Evolutionary conservation across 1,140 invertebrate genomes (phyloP).

Genomic region (Drosophila equinoxialis): DNA sequence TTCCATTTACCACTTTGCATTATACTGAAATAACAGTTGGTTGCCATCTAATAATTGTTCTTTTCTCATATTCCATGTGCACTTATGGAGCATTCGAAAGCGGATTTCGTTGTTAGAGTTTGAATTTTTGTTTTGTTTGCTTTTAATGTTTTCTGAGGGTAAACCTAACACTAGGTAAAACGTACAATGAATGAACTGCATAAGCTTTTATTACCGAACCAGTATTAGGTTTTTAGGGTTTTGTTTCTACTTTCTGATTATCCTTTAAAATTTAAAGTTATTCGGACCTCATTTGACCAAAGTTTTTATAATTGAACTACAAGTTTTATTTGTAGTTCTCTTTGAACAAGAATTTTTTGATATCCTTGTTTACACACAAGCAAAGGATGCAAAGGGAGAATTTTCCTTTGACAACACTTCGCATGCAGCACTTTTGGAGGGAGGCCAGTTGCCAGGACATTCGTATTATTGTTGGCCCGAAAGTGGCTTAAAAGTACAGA

Average conservation of each 20-base stretch:
- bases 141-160: constrained; percentile 14
- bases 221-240: neutral
- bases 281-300: too few relatives aligned
- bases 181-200: neutral
- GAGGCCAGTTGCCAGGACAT: neutral
- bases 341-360: too few relatives aligned
- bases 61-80: constrained; percentile 57
- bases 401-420: neutral
- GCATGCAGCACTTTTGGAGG: neutral
- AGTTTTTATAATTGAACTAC: too few relatives aligned
- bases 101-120: constrained; percentile 65
- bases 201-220: neutral
- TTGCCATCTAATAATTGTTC: constrained; percentile 73
- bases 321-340: too few relatives aligned
- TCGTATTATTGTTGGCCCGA: constrained; percentile 12
- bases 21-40: constrained; percentile 62
- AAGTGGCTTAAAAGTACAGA: constrained; percentile 21
- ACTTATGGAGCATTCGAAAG: constrained; percentile 54
- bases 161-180: neutral
- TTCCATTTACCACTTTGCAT: constrained; percentile 41
- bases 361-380: too few relatives aligned
- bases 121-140: constrained; percentile 21
- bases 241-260: too few relatives aligned
- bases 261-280: too few relatives aligned
- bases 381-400: too few relatives aligned